Evolutionary conservation across 2,113 vertebrate genomes (phyloP), one percentile per base, ranked within the genome.

Genomic region (Tricholaema leucomelas): DNA sequence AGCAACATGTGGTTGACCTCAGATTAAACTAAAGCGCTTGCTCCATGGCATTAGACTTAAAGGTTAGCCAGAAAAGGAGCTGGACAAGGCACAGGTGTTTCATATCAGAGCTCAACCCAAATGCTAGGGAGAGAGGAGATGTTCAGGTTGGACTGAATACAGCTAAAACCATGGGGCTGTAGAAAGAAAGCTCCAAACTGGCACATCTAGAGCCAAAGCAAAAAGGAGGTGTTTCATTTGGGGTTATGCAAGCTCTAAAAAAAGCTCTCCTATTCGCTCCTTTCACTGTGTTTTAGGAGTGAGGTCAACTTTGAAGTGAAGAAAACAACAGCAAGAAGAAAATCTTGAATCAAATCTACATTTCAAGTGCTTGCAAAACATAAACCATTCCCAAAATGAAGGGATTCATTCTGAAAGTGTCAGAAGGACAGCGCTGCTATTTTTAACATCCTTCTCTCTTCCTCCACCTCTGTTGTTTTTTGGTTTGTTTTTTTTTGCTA

Each of bases 331-430:
- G n/a, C n/a, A n/a, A n/a, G n/a, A n/a, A 12, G 25, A 50, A 50
- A 13, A 50, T 74, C 92, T 52, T 90, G 65, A 93, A 83, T 88
- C 65, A 88, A 94, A 95, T 87, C 90, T 94, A 82, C 85, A 89
- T 95, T 91, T 93, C 75, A 94, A 92, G 85, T 91, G 74, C 72
- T 60, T 64, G 88, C 72, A 95, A 94, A 95, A 96, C 82, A 94
- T 94, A 94, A 96, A 94, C 79, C 85, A 86, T 94, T 92, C 88
- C 88, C 93, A 80, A 95, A 95, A 93, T 75, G 73, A 90, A 95
- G 91, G 58, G 55, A 65, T 91, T 95, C 92, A 94, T 92, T 94
- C 88, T 91, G 90, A 95, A 95, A 96, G 88, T 91, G 94, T 95
- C 85, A 94, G 61, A 94, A 95, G 94, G 82, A 95, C 88, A 94